Evolutionary conservation across 2,888 invertebrate genomes (phyloP).

Genomic region (Melanchra persicariae): DNA sequence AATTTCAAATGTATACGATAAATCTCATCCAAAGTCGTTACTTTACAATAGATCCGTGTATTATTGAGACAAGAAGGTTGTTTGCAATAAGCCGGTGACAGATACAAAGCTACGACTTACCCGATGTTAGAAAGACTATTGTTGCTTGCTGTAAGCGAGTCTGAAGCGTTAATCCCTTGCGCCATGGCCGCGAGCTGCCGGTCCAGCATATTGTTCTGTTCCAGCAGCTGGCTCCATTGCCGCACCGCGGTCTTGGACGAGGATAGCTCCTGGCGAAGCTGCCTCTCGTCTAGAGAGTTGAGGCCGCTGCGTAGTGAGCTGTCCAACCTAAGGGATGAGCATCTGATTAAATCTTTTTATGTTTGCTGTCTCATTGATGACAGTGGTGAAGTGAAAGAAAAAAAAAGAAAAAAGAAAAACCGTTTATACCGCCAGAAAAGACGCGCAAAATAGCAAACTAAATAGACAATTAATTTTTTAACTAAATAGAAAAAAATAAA

Average conservation of each 20-base stretch:
- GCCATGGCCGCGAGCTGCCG: slow-evolving; percentile 87
- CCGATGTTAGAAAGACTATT: slow-evolving; percentile 87
- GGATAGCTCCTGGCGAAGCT: slow-evolving; percentile 86
- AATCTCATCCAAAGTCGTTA: too few relatives aligned
- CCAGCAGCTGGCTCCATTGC: slow-evolving; percentile 88
- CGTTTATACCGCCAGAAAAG: too few relatives aligned
- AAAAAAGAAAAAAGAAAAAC: too few relatives aligned
- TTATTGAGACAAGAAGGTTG: too few relatives aligned
- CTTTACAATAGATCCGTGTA: too few relatives aligned
- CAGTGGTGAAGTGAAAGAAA: too few relatives aligned
- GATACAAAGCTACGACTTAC: slow-evolving; percentile 74
- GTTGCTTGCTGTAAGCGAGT: slow-evolving; percentile 88
- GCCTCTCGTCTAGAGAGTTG: slow-evolving; percentile 88
- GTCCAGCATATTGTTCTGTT: slow-evolving; percentile 87
- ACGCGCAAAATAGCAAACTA: too few relatives aligned
- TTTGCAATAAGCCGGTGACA: too few relatives aligned
- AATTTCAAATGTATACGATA: too few relatives aligned
- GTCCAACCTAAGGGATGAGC: slow-evolving; percentile 78
- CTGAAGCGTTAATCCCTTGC: slow-evolving; percentile 84
- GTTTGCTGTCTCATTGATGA: background rate
- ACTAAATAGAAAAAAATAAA: too few relatives aligned
- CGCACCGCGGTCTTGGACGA: slow-evolving; percentile 85
- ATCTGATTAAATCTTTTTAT: slow-evolving; percentile 12
- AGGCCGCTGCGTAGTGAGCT: slow-evolving; percentile 88
- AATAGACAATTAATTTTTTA: too few relatives aligned